Conservation (phyloP, 1,140 invertebrate species). For the Drosophila santomea region DNA sequence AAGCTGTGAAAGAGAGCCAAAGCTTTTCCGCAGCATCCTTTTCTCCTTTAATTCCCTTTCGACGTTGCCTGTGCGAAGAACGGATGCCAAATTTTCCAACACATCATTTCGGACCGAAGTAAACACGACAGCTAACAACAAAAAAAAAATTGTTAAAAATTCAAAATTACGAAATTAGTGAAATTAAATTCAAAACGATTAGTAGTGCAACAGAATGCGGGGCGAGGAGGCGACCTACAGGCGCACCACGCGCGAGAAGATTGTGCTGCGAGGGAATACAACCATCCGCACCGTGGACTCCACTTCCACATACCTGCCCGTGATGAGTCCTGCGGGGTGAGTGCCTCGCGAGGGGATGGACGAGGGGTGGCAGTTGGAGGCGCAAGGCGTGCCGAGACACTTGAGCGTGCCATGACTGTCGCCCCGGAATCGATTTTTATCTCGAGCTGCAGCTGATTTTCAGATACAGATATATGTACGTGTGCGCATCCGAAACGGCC, state of each 20-base stretch:
- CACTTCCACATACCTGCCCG: slow-evolving; percentile 80
- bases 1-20: slow-evolving; percentile 25
- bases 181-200: not conserved
- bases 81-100: slow-evolving; percentile 59
- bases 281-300: slow-evolving; percentile 82
- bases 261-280: slow-evolving; percentile 82
- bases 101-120: slow-evolving; percentile 44
- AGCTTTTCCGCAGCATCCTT: slow-evolving; percentile 55
- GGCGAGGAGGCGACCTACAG: slow-evolving; percentile 78
- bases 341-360: slow-evolving; percentile 18
- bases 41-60: slow-evolving; percentile 38
- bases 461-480: slow-evolving; percentile 33
- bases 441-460: slow-evolving; percentile 69
- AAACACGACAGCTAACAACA: slow-evolving; percentile 52
- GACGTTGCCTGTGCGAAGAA: slow-evolving; percentile 45
- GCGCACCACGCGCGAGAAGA: slow-evolving; percentile 82
- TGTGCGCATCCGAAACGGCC: slow-evolving; percentile 37
- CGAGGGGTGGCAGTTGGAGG: slow-evolving; percentile 7
- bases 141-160: slow-evolving; percentile 22
- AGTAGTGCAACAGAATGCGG: slow-evolving; percentile 55
- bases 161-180: slow-evolving; percentile 10
- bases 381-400: slow-evolving; percentile 46
- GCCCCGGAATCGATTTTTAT: slow-evolving; percentile 73
- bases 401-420: slow-evolving; percentile 56
- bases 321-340: slow-evolving; percentile 65